Percentiles rank a stretch among this genome's conserved stretches.
Evolutionary conservation across 2,888 invertebrate species (phyloP).

Genomic region (Punctoribates punctum): DNA sequence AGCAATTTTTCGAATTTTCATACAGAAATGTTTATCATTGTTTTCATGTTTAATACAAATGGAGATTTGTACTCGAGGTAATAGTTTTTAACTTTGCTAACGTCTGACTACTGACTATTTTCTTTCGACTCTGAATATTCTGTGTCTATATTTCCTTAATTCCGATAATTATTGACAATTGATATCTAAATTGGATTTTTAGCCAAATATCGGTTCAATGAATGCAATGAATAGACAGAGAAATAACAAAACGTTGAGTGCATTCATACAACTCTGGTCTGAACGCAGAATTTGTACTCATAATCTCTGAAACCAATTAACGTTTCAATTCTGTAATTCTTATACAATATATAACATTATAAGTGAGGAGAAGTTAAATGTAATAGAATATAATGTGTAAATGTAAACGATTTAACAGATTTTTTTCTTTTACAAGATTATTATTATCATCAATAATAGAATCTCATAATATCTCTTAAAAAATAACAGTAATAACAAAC

Average conservation of each 20-base stretch:
- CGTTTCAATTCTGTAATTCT: too few species aligned
- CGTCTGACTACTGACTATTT: not conserved
- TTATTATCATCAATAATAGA: constrained; percentile 11
- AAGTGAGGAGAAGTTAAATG: not conserved
- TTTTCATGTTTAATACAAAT: not conserved
- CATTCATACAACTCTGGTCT: not conserved
- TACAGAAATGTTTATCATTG: not conserved
- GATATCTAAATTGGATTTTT: constrained; percentile 2
- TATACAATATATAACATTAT: not conserved
- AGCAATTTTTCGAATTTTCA: not conserved
- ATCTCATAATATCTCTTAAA: not conserved
- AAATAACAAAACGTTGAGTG: not conserved
- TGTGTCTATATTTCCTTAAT: not conserved
- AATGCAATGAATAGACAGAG: not conserved
- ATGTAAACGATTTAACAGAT: constrained; percentile 29
- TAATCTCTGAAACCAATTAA: not conserved
- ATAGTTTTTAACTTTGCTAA: not conserved
- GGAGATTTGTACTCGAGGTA: constrained; percentile 7
- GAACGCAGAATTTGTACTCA: not conserved
- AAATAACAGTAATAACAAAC: constrained; percentile 19
- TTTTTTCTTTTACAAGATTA: constrained; percentile 3
- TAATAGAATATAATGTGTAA: constrained; percentile 22
- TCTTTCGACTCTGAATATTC: not conserved
- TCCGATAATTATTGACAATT: not conserved
- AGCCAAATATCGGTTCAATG: not conserved